phyloP scores from a whole-genome alignment of 2,113 vertebrate genomes.

The Eupsittula cactorum region DNA sequence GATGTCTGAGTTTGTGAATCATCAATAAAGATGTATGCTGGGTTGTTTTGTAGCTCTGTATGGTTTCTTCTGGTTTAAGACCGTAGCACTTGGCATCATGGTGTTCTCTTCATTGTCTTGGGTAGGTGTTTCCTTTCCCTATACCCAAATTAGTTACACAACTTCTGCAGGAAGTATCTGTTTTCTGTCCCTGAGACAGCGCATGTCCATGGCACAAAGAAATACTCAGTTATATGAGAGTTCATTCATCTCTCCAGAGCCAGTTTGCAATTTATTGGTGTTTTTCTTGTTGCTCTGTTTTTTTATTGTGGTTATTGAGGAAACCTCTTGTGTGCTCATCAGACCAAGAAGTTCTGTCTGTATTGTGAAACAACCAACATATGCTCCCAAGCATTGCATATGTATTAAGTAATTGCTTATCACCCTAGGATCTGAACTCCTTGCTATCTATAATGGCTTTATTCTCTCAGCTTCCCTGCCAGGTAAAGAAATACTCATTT shows the following conservation, averaged over 20 bases:
- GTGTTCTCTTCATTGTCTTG: background rate
- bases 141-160: background rate
- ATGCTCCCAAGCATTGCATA: background rate
- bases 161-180: background rate
- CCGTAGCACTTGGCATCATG: background rate
- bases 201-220: background rate
- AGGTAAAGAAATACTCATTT: slow-evolving; percentile 4
- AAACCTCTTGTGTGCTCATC: background rate
- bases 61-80: slow-evolving; percentile 3
- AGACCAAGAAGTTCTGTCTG: background rate
- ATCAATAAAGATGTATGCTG: slow-evolving; percentile 38
- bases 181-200: background rate
- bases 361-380: background rate
- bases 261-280: background rate
- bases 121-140: background rate
- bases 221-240: background rate
- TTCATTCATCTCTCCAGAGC: background rate
- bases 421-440: background rate
- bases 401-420: slow-evolving; percentile 27
- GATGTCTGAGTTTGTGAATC: slow-evolving; percentile 29
- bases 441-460: background rate
- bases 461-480: background rate
- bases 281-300: background rate
- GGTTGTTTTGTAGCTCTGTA: slow-evolving; percentile 7
- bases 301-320: background rate